Conservation (phyloP, 2,797 vertebrate genomes). For the Odontamblyopus lacepedii region DNA sequence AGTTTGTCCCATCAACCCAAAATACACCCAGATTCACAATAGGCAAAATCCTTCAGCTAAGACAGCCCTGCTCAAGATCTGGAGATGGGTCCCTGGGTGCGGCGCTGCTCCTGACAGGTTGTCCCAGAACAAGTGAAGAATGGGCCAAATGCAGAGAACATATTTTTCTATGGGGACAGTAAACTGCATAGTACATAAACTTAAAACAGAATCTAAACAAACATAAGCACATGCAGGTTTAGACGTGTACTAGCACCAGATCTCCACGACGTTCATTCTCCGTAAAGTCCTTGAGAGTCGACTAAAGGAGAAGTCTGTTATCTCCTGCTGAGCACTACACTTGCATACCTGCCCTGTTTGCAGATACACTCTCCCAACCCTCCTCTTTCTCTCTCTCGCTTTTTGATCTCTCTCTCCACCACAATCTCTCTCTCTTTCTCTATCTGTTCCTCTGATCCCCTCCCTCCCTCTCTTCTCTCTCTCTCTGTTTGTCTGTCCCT, state of each 20-base stretch:
- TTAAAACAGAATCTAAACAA: neutral
- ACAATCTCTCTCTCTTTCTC: constrained; percentile 38
- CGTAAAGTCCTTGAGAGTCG: constrained; percentile 54
- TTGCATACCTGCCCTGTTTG: constrained; percentile 58
- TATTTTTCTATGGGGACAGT: too few species aligned
- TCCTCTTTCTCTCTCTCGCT: constrained; percentile 2
- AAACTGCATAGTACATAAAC: neutral
- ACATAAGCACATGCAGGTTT: neutral
- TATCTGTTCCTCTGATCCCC: constrained; percentile 36
- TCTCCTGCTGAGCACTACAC: constrained; percentile 55
- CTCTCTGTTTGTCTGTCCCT: constrained; percentile 33
- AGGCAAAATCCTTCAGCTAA: too few species aligned
- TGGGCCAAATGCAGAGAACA: too few species aligned
- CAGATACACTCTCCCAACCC: constrained; percentile 33
- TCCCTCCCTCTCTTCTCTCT: constrained; percentile 7
- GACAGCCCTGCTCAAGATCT: too few species aligned
- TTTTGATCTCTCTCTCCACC: constrained; percentile 6
- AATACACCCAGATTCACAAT: too few species aligned
- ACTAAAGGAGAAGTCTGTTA: constrained; percentile 59
- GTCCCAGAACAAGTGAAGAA: too few species aligned
- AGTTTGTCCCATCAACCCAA: too few species aligned
- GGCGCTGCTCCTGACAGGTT: too few species aligned
- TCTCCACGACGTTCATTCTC: constrained; percentile 17
- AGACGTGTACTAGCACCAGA: constrained; percentile 2
- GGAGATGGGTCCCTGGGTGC: neutral